These are phyloP conservation scores for Scaptomyza polygonia DNA, from an alignment of 2,888 invertebrate species.

Conservation along the genomic window DNA sequence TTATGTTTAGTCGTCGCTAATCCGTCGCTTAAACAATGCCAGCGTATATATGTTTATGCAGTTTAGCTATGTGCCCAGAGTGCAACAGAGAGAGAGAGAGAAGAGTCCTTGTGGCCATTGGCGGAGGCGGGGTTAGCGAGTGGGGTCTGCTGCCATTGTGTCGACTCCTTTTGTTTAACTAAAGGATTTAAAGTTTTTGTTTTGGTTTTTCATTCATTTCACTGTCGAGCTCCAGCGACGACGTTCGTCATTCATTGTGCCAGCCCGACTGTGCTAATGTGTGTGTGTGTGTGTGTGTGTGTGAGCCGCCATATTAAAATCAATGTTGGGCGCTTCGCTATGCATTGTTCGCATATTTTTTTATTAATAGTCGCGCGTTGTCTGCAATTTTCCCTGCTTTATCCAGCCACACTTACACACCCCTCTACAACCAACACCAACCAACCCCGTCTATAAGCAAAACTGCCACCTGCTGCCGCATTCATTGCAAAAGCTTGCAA, in stretches of 20 bases:
- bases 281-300: conserved; percentile 18
- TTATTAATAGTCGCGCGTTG: conserved; percentile 71
- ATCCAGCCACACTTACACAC: neutral
- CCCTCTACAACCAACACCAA: neutral
- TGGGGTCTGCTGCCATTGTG: conserved; percentile 44
- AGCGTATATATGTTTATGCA: conserved; percentile 9
- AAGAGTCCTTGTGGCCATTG: conserved; percentile 29
- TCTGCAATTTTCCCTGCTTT: conserved; percentile 65
- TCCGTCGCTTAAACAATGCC: conserved; percentile 67
- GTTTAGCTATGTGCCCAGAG: conserved; percentile 7
- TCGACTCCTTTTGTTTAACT: conserved; percentile 68
- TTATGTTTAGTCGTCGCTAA: conserved; percentile 71
- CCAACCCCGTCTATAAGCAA: conserved; percentile 11
- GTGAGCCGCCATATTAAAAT: conserved; percentile 63
- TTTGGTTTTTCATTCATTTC: conserved; percentile 68
- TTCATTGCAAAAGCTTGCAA: conserved; percentile 50
- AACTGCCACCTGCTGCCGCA: conserved; percentile 40
- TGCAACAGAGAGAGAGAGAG: neutral
- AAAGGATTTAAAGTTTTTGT: conserved; percentile 74
- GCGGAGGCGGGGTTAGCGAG: neutral
- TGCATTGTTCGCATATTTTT: conserved; percentile 72
- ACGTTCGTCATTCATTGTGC: conserved; percentile 62
- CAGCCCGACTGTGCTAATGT: conserved; percentile 21
- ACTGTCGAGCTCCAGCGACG: conserved; percentile 23
- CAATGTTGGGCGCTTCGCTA: conserved; percentile 58